phyloP scores from a whole-genome alignment of 2,797 vertebrate genomes.

The Poecilia wingei region DNA sequence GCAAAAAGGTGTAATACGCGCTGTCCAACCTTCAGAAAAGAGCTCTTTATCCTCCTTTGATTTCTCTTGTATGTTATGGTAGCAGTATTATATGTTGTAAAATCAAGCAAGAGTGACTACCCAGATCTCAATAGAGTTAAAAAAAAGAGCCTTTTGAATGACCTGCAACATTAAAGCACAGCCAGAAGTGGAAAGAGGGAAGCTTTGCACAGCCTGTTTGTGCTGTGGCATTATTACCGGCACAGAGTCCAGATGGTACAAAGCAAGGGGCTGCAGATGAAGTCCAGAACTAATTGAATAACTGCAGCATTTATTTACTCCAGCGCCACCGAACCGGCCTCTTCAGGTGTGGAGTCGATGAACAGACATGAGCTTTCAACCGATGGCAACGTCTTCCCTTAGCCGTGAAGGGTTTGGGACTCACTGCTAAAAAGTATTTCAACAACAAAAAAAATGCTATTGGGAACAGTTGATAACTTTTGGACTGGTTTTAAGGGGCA shows the following conservation, averaged over 20 bases:
- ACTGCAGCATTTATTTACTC: conserved; percentile 13
- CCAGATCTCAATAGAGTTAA: not conserved
- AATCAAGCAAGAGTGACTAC: conserved; percentile 6
- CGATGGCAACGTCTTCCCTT: not conserved
- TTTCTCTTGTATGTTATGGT: conserved; percentile 7
- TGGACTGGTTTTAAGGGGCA: not conserved
- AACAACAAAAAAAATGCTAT: not conserved
- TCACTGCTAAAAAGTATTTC: not conserved
- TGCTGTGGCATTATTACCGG: conserved; percentile 13
- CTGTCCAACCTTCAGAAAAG: conserved; percentile 1
- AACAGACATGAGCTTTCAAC: conserved; percentile 9
- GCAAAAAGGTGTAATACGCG: not conserved
- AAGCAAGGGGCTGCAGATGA: conserved; percentile 18
- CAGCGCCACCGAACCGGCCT: not conserved
- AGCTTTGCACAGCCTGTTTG: conserved; percentile 16
- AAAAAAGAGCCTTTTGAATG: not conserved
- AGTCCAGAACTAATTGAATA: conserved; percentile 23
- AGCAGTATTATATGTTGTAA: not conserved
- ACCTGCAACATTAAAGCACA: conserved; percentile 3
- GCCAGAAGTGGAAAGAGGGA: conserved; percentile 12
- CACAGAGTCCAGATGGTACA: conserved; percentile 6
- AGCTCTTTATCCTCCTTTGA: not conserved
- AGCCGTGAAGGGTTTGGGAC: conserved; percentile 3
- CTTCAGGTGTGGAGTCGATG: not conserved
- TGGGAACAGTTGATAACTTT: not conserved